phyloP scores from a whole-genome alignment of 2,113 vertebrate species.

The Emydocephalus ijimae region DNA sequence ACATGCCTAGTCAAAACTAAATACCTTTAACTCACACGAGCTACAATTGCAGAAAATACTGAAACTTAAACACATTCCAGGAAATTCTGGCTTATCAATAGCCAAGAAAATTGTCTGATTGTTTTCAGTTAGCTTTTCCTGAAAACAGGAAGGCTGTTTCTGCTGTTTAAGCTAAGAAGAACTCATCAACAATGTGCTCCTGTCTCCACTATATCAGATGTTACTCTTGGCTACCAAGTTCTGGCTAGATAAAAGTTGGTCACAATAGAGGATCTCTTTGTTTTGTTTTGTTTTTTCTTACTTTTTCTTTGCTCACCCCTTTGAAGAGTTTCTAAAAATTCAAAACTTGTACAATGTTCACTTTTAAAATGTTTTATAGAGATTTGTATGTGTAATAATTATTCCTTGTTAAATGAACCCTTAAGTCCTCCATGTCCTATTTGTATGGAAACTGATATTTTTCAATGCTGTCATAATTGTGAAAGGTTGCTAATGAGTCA shows the following conservation, averaged over 20 bases:
- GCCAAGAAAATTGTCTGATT: background rate
- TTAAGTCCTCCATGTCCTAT: background rate
- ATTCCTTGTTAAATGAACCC: slow-evolving; percentile 13
- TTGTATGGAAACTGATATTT: slow-evolving; percentile 1
- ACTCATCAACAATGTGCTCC: background rate
- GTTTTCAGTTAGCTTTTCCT: background rate
- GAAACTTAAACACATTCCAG: background rate
- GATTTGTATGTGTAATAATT: background rate
- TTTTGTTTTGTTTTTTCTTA: background rate
- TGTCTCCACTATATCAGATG: background rate
- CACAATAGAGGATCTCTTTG: background rate
- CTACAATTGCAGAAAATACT: background rate
- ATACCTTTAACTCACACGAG: background rate
- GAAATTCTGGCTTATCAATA: background rate
- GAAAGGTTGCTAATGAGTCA: background rate
- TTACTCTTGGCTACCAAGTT: background rate
- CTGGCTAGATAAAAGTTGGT: background rate
- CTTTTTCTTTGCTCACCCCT: background rate
- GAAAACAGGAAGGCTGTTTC: background rate
- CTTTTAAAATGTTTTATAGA: slow-evolving; percentile 26
- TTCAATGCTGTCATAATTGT: background rate
- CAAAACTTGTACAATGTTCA: slow-evolving; percentile 30
- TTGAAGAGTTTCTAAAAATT: slow-evolving; percentile 12
- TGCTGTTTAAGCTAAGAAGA: background rate
- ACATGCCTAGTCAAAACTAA: background rate